phyloP scores from a whole-genome alignment of 2,888 invertebrate species.

The Tenthredo livida region DNA sequence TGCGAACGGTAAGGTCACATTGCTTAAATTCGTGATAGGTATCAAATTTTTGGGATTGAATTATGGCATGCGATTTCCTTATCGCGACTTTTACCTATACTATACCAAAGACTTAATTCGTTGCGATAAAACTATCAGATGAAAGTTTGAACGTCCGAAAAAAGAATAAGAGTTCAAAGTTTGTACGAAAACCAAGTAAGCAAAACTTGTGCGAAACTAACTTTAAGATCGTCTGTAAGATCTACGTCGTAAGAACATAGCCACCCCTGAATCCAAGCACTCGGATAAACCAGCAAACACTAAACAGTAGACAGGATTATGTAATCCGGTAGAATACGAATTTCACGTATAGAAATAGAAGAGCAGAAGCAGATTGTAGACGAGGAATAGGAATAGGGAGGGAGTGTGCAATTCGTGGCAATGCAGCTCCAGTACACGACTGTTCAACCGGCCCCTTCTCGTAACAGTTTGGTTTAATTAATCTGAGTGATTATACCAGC shows the following conservation, averaged over 20 bases:
- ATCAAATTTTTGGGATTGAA: neutral
- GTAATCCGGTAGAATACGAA: conserved; percentile 48
- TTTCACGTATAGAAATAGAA: conserved; percentile 54
- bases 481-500: conserved; percentile 72
- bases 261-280: conserved; percentile 1
- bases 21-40: too few species aligned
- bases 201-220: neutral
- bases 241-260: neutral
- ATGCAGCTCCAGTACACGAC: neutral
- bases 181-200: neutral
- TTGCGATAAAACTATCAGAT: neutral
- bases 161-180: neutral
- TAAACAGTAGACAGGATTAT: conserved; percentile 29
- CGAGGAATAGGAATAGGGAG: neutral
- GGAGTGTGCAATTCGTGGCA: neutral
- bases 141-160: neutral
- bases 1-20: conserved; percentile 86
- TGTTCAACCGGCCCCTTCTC: conserved; percentile 19
- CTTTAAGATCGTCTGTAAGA: neutral
- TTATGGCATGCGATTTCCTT: conserved; percentile 36
- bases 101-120: neutral
- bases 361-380: neutral
- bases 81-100: neutral
- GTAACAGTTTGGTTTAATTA: conserved; percentile 70
- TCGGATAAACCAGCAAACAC: conserved; percentile 18